Conservation (phyloP, 2,797 vertebrate genomes). For the Manis crassicaudata region DNA sequence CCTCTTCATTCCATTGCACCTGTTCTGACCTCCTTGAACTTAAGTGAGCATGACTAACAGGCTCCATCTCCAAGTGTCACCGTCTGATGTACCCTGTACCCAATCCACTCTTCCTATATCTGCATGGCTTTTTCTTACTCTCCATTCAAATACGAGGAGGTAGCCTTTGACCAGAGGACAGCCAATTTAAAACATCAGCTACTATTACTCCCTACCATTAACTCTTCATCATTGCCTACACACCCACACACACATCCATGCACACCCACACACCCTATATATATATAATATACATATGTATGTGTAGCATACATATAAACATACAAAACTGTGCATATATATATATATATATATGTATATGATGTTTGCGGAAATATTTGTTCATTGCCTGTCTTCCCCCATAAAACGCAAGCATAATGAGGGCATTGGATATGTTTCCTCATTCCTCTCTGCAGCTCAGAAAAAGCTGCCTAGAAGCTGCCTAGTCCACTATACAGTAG, state of each 20-base stretch:
- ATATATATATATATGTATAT: too few species aligned
- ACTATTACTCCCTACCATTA: not conserved
- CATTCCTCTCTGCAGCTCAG: not conserved
- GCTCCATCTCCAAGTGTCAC: not conserved
- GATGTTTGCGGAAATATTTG: not conserved
- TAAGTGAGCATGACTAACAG: not conserved
- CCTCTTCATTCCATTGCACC: not conserved
- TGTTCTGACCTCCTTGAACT: not conserved
- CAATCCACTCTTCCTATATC: not conserved
- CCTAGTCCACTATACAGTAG: not conserved
- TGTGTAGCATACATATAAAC: too few species aligned
- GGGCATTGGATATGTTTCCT: not conserved
- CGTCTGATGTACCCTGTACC: not conserved
- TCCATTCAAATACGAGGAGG: not conserved
- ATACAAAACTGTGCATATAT: too few species aligned
- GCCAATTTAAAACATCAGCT: not conserved
- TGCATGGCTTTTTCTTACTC: not conserved
- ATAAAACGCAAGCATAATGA: not conserved
- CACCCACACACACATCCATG: accelerated
- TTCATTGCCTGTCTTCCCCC: not conserved
- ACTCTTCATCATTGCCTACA: not conserved
- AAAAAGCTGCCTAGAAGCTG: not conserved
- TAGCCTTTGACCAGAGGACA: not conserved
- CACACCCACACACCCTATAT: not conserved
- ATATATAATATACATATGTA: not conserved